These are phyloP conservation scores for Struthidea cinerea DNA, from an alignment of 2,113 vertebrate genomes.

Conservation along the genomic window DNA sequence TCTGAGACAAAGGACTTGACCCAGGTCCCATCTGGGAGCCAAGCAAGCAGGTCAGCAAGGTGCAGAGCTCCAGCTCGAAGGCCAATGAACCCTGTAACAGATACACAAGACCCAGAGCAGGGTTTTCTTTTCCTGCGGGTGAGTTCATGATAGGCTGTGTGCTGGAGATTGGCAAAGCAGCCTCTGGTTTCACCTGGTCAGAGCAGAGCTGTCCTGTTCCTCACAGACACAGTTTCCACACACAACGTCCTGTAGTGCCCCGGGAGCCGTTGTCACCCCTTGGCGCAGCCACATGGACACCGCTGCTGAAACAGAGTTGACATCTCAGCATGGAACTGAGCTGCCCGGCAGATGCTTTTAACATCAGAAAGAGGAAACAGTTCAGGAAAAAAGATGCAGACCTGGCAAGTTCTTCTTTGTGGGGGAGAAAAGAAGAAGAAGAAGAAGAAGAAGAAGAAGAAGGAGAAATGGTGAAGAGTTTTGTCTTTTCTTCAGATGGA, in stretches of 20 bases:
- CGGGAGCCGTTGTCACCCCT: not conserved
- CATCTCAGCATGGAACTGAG: conserved; percentile 25
- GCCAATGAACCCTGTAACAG: not conserved
- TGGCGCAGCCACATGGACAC: not conserved
- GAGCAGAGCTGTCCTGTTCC: not conserved
- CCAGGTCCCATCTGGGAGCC: not conserved
- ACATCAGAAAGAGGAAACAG: conserved; percentile 65
- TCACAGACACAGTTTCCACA: not conserved
- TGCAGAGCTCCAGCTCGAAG: not conserved
- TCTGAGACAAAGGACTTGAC: not conserved
- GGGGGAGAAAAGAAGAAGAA: not conserved
- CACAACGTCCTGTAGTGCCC: not conserved
- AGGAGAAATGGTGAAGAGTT: not conserved
- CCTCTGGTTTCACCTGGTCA: not conserved
- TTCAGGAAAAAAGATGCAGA: conserved; percentile 59
- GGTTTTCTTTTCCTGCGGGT: not conserved
- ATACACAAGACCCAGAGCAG: not conserved
- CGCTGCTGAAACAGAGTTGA: not conserved
- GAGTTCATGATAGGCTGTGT: not conserved
- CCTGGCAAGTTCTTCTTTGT: conserved; percentile 53
- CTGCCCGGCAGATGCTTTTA: conserved; percentile 29
- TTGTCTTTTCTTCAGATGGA: not conserved
- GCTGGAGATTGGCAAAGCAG: not conserved
- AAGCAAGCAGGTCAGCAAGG: not conserved
- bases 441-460: not conserved